Percentiles rank a stretch among this genome's conserved stretches.
Conservation (phyloP, 2,797 vertebrate genomes). For the Crax fasciolata region DNA sequence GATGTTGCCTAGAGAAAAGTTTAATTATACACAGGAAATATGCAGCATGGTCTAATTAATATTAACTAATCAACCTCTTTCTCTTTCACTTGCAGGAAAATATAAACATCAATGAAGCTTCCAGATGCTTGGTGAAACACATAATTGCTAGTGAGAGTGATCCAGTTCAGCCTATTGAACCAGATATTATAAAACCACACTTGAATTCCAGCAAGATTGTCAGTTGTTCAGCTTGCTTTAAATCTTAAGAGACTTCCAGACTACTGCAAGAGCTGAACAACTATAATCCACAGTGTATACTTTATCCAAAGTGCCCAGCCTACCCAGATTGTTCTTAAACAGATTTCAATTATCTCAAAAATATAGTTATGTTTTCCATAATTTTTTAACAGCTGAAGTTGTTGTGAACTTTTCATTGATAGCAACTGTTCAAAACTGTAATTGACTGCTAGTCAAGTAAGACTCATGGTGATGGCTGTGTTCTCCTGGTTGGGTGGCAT, state of each 20-base stretch:
- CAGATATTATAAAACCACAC: conserved; percentile 92
- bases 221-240: conserved; percentile 92
- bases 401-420: neutral
- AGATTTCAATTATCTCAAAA: conserved; percentile 20
- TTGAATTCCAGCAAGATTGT: conserved; percentile 82
- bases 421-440: neutral
- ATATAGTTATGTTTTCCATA: neutral
- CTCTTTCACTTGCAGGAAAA: conserved; percentile 88
- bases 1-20: neutral
- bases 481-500: neutral
- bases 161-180: conserved; percentile 87
- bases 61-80: conserved; percentile 49
- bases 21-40: conserved; percentile 32
- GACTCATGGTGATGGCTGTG: neutral
- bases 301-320: neutral
- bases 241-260: conserved; percentile 78
- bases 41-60: neutral
- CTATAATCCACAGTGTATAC: conserved; percentile 18
- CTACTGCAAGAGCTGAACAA: conserved; percentile 47
- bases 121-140: conserved; percentile 95
- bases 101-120: conserved; percentile 94
- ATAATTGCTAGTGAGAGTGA: conserved; percentile 95
- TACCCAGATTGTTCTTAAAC: conserved; percentile 19
- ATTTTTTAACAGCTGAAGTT: neutral
- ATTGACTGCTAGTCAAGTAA: neutral